Conservation (phyloP, 2,888 invertebrate genomes). For the Lucinisca nassula region DNA sequence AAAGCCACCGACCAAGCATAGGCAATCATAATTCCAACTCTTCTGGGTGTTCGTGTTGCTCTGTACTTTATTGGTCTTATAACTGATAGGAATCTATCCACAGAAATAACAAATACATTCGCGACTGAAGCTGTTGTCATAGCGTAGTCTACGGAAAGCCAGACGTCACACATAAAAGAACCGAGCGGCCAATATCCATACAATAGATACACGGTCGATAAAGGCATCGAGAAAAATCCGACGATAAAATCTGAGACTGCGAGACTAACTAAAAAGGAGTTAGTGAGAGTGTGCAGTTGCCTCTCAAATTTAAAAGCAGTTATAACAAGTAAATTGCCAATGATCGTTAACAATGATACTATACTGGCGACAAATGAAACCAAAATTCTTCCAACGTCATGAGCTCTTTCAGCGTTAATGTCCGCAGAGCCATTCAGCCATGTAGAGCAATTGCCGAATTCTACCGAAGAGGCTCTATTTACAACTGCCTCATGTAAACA, state of each 20-base stretch:
- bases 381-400: not conserved
- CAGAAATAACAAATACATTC: not conserved
- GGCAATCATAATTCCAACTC: not conserved
- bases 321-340: not conserved
- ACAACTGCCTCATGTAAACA: too few relatives aligned
- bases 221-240: not conserved
- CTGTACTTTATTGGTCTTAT: not conserved
- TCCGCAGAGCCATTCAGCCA: too few relatives aligned
- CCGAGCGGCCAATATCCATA: not conserved
- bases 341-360: not conserved
- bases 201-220: not conserved
- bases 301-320: not conserved
- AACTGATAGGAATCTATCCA: not conserved
- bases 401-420: too few relatives aligned
- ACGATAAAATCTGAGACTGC: not conserved
- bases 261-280: not conserved
- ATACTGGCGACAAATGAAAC: conserved; percentile 2
- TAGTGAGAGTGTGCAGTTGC: not conserved
- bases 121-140: not conserved
- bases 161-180: not conserved
- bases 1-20: not conserved
- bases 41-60: not conserved
- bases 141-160: not conserved
- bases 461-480: too few relatives aligned
- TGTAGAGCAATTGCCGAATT: too few relatives aligned